Conservation (phyloP, 1,140 invertebrate species). For the Bombyx mori region ASM3026992v2 NC_085118.1:10078001-10078500, state of each 20-base stretch:
- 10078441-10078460: no score
- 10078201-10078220: neutral
- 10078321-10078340: no score
- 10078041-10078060: constrained; percentile 16
- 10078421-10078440: no score
- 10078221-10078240: neutral
- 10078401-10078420: no score
- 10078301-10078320: no score
- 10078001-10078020: constrained; percentile 58
- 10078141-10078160: constrained; percentile 42
- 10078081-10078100: constrained; percentile 45
- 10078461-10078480: no score
- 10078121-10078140: constrained; percentile 32
- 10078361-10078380: no score
- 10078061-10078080: constrained; percentile 27
- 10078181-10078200: constrained; percentile 5
- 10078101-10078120: constrained; percentile 53
- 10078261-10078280: no score
- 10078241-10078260: constrained; percentile 1
- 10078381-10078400: no score
- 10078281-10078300: no score
- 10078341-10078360: no score
- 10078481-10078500: no score
- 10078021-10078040: constrained; percentile 36
- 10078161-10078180: constrained; percentile 8